A percentile compares a stretch with the other conserved stretches of the same genome.
Conservation (phyloP, 2,113 vertebrate genomes). For the Carlito syrichta region DNA sequence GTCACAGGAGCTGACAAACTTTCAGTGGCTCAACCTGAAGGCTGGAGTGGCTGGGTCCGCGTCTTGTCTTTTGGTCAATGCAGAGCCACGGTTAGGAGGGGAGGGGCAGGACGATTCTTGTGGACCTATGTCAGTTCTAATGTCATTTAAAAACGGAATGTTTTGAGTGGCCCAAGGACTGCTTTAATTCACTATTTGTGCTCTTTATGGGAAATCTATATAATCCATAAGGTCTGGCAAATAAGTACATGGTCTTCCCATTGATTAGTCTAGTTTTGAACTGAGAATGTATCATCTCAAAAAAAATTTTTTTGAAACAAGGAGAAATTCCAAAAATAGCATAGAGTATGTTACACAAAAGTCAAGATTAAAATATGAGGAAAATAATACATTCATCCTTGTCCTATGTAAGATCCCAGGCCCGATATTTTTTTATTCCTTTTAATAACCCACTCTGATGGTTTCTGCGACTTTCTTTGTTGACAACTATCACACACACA, state of each 20-base stretch:
- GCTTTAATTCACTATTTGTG: background rate
- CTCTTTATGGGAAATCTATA: background rate
- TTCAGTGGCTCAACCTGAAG: accelerated
- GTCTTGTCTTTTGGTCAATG: background rate
- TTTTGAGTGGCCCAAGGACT: background rate
- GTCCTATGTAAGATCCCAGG: background rate
- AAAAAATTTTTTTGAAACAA: background rate
- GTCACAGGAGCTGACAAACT: background rate
- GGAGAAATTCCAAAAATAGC: background rate
- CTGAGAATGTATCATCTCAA: background rate
- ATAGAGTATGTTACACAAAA: background rate
- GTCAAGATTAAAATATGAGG: background rate
- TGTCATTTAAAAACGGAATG: background rate
- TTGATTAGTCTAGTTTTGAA: background rate
- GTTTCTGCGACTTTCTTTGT: background rate
- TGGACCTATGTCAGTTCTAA: background rate
- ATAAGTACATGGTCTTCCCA: background rate
- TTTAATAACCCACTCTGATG: background rate
- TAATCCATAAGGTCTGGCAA: background rate
- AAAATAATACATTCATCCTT: background rate
- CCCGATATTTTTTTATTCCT: background rate
- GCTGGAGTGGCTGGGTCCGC: background rate
- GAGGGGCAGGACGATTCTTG: accelerated
- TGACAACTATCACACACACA: background rate
- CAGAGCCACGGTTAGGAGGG: accelerated